Percentiles rank a stretch among this genome's conserved stretches.
Evolutionary conservation across 2,888 invertebrate genomes (phyloP).

Genomic region (Lumbricus terrestris): DNA sequence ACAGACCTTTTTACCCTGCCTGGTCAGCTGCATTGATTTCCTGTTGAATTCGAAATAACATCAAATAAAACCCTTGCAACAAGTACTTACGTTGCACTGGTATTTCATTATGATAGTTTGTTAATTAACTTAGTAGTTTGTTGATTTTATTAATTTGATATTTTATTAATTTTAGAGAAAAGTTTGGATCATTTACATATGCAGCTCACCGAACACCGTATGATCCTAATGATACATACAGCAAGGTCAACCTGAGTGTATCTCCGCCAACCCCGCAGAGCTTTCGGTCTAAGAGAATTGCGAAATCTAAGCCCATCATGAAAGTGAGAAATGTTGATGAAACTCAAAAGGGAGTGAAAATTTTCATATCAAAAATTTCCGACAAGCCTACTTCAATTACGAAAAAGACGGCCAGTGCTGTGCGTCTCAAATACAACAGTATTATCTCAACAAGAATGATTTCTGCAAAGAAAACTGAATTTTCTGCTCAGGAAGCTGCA

Average conservation of each 20-base stretch:
- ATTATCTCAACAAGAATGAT: constrained; percentile 41
- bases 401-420: constrained; percentile 46
- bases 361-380: background rate
- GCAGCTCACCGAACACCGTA: constrained; percentile 72
- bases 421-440: constrained; percentile 50
- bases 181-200: constrained; percentile 73
- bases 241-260: constrained; percentile 11
- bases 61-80: too few relatives aligned
- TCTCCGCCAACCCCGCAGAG: background rate
- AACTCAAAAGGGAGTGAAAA: background rate
- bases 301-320: background rate
- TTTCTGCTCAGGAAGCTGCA: constrained; percentile 31
- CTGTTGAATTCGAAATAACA: too few relatives aligned
- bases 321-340: constrained; percentile 5
- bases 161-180: constrained; percentile 60
- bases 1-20: too few relatives aligned
- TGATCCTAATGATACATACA: constrained; percentile 46
- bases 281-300: background rate
- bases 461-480: constrained; percentile 22
- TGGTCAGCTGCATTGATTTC: too few relatives aligned
- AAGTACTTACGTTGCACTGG: background rate
- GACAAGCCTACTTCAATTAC: background rate
- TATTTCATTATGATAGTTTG: background rate
- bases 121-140: background rate
- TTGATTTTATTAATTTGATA: background rate